Evolutionary conservation across 2,888 invertebrate genomes (phyloP), one percentile per base, ranked within the genome.

Genomic region (Lasioglossum leucozonium): DNA sequence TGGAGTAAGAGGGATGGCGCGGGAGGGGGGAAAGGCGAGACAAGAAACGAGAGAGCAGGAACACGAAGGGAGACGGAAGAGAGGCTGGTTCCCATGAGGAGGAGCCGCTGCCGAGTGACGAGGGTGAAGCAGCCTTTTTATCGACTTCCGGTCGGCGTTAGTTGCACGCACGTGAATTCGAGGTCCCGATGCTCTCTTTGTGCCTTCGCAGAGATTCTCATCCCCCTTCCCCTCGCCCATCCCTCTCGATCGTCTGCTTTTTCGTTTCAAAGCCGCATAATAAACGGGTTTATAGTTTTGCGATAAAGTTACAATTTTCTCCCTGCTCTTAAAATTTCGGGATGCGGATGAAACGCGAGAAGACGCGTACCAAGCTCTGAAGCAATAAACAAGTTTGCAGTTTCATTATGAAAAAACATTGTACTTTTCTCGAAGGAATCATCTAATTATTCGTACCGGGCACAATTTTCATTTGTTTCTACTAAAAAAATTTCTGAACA

Each of bases 131-230:
- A 89, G 91, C 94, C 94, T 95, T 95, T 95, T 95, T 95, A 94
- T 95, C 94, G 94, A 94, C 95, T 95, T 95, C 95, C 95, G 95
- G 94, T 94, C 94, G 94, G 92, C 93, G 93, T 93, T 93, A 93
- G 92, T 92, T 91, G 92, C 92, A 93, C 94, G 94, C 94, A 95
- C 95, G 95, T 95, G 95, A 94, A 94, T 87, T 86, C 82, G 85
- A 89, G 82, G 87, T 88, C 89, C 91, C 90, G 90, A 88, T 89
- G 93, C 91, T 93, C 93, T 92, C 93, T 94, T 94, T 93, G 93
- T 92, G 90, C 81, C 91, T 85, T 81, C 85, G 72, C 92, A 93
- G 94, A 87, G 93, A 90, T 90, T 94, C 94, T 94, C 94, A 93
- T 81, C 82, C 78, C 65, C 69, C 72, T 47, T 55, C 47, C 58